Base-by-base conservation (phyloP, 2,888 invertebrate genomes). In the Amphipoea lucens region DNA sequence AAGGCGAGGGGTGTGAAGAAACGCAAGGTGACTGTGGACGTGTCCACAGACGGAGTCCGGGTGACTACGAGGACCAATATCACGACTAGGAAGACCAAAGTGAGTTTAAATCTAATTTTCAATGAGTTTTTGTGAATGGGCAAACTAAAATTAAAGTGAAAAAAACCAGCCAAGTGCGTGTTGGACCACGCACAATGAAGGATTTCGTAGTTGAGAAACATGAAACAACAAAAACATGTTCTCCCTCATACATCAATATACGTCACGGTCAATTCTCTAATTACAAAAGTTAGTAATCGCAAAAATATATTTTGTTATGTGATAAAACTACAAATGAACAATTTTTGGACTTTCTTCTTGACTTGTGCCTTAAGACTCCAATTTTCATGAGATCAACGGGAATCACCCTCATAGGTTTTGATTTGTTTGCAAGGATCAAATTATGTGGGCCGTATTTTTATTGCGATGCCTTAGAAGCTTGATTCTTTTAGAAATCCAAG, bases 1-100 rank as follows among this genome's bases (percentile, higher is more conserved):
- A 99, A 99, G 97, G 98, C 99, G 90, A 99, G 99, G 95, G 99
- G 99, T 77, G 98, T 99, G 94, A 99, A 99, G 97, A 99, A 99
- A 97, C 98, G 99, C 94, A 99, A 99, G 97, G 99, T 99, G 92
- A 98, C 98, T 81, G 97, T 99, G 87, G 98, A 99, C 90, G 98
- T 99, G 86, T 99, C 99, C 40, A 98, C 99, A 68, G 99, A 99
- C 89, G 99, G 99, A 42, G 98, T 99, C 82, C 98, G 98, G 95
- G 98, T 99, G 83, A 98, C 98, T 60, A 97, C 99, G 80, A 97
- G 98, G 94, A 98, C 98, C 95, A 98, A 98, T 95, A 97, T 97
- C 95, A 86, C 76, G 20, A 73, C 69, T n/a, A 97, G 90, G 74
- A 94, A 95, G 83, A 88, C 91, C 78, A 96, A 95, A 93, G 95